Conservation (phyloP, 1,140 invertebrate species). For the Brachionus asplanchnoidis region DNA sequence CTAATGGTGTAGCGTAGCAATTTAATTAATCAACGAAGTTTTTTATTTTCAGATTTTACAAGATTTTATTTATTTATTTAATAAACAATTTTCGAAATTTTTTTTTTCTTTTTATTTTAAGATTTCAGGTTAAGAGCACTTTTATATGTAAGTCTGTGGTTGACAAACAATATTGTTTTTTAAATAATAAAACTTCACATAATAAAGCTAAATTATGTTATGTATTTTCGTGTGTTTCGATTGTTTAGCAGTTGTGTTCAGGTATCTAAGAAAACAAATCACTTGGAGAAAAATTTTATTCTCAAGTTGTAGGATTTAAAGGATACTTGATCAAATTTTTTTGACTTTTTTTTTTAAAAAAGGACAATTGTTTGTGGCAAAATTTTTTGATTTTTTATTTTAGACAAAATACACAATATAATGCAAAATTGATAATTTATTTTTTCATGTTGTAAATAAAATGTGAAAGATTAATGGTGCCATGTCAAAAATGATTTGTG, state of each 20-base stretch:
- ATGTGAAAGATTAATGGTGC: no score
- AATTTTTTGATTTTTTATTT: background rate
- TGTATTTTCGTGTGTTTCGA: background rate
- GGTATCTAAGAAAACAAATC: background rate
- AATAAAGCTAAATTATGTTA: background rate
- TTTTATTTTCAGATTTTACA: background rate
- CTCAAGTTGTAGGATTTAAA: background rate
- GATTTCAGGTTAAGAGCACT: background rate
- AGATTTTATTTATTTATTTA: conserved; percentile 7
- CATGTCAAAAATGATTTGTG: no score
- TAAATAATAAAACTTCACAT: background rate
- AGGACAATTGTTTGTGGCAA: background rate
- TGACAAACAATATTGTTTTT: background rate
- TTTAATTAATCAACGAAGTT: background rate
- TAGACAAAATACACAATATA: no score
- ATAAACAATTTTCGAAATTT: background rate
- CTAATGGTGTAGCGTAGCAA: background rate
- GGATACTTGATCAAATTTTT: background rate
- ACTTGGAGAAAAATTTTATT: background rate
- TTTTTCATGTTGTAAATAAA: no score
- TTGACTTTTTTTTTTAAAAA: background rate
- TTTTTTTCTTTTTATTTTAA: background rate
- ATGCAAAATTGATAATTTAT: no score
- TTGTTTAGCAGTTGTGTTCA: background rate
- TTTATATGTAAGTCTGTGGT: background rate